A percentile compares a stretch with the other conserved stretches of the same genome.
phyloP scores from a whole-genome alignment of 2,888 invertebrate genomes.

The Lutraria lutraria region DNA sequence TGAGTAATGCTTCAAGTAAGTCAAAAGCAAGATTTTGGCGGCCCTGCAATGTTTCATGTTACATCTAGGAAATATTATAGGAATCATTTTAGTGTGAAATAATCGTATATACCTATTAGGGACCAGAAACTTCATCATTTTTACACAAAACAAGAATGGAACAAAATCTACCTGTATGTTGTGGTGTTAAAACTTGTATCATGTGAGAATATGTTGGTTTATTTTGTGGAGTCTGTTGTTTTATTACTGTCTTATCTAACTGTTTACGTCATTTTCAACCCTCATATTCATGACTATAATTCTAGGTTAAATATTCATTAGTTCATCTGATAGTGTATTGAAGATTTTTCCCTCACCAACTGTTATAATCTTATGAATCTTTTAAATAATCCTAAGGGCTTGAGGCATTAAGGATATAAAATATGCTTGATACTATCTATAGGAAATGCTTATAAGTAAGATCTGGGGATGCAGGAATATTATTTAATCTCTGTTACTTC shows the following conservation, averaged over 20 bases:
- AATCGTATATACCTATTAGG: background rate
- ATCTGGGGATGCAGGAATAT: background rate
- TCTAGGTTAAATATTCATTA: constrained; percentile 12
- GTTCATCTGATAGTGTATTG: background rate
- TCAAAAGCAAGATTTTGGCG: no score
- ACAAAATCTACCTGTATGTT: constrained; percentile 3
- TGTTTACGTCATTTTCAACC: background rate
- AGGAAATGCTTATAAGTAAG: constrained; percentile 14
- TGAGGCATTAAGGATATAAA: background rate
- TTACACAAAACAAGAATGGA: background rate
- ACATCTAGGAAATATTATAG: background rate
- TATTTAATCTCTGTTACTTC: background rate
- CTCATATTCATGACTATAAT: background rate
- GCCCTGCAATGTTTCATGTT: background rate
- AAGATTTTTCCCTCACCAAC: background rate
- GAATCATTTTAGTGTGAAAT: background rate
- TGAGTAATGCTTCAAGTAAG: no score
- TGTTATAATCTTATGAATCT: background rate
- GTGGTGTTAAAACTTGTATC: background rate
- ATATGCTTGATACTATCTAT: background rate
- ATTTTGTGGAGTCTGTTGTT: background rate
- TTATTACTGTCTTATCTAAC: constrained; percentile 5
- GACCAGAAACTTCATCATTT: background rate
- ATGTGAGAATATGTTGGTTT: background rate
- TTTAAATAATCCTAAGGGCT: background rate